Base-by-base conservation (phyloP, 2,888 invertebrate species). In the Nezara viridula region DNA sequence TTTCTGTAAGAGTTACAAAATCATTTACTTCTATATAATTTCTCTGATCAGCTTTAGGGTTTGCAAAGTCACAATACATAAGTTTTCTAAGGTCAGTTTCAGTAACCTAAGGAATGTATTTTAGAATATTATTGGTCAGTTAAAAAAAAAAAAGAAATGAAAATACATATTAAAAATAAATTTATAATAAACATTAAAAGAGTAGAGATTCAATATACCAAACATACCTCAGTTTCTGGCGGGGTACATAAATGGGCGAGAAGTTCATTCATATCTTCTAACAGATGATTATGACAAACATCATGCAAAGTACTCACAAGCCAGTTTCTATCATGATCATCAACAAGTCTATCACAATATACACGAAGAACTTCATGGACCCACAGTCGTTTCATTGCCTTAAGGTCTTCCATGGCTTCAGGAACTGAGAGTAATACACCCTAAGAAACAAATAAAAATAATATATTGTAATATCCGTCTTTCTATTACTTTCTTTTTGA, bases 21-120 rank as follows among this genome's bases (percentile, higher is more conserved):
- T 98, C 97, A 2, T 94, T 93, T 0, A 98, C 98, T 94, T 98
- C 98, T 92, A 97, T 95, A 92, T 99, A 99, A 92, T 97, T 95
- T 52, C 97, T 95, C 21, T 95, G 95, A 92, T 98, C 98, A 21
- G 96, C 96, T 94, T 98, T 98, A 0, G 98, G 97, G 93, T 99
- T 98, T 0, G 96, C 96, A 92, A 99, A 99, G 93, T 99, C 98
- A 92, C 99, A 99, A 93, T 97, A 99, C 90, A 99, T 95, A 90
- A 99, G 94, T 91, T 96, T 96, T 89, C 98, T 95, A 14, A 98
- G 94, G 92, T 98, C 97, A 32, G 94, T 94, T 92, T 98, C 98
- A 2, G 96, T 96, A 86, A 98, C 94, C 95, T 95, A 73, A 19
- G 27, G 91, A 85, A 93, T 92, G 52, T 47, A 3, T 16, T 40